These are phyloP conservation scores for Narcine bancroftii DNA, from an alignment of 2,113 vertebrate genomes.

Conservation along the genomic window DNA sequence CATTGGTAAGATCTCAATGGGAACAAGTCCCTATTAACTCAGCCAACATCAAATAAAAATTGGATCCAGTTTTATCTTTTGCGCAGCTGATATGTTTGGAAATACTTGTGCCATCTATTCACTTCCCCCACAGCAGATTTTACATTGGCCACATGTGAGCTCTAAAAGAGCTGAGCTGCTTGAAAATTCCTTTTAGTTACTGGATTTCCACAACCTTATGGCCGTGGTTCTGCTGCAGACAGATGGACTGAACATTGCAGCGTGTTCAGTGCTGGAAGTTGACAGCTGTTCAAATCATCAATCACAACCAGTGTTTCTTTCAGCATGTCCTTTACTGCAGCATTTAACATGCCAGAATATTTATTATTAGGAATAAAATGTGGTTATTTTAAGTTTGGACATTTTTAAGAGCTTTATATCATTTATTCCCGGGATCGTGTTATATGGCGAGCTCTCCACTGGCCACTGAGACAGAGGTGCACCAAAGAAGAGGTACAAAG, in stretches of 20 bases:
- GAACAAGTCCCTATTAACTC: background rate
- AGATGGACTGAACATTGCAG: background rate
- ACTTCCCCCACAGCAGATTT: background rate
- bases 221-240: too few relatives aligned
- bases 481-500: too few relatives aligned
- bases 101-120: background rate
- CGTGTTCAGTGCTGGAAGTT: background rate
- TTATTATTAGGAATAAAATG: background rate
- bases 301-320: background rate
- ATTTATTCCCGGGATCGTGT: too few relatives aligned
- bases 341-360: background rate
- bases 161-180: too few relatives aligned
- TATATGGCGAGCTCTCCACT: too few relatives aligned
- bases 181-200: background rate
- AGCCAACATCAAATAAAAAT: background rate
- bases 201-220: background rate
- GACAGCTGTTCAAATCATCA: conserved; percentile 2
- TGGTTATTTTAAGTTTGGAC: background rate
- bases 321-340: background rate
- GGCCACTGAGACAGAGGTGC: too few relatives aligned
- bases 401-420: background rate
- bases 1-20: background rate
- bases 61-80: background rate
- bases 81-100: background rate
- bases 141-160: background rate